Conservation (phyloP, 2,113 vertebrate species). For the Odontesthes bonariensis region DNA sequence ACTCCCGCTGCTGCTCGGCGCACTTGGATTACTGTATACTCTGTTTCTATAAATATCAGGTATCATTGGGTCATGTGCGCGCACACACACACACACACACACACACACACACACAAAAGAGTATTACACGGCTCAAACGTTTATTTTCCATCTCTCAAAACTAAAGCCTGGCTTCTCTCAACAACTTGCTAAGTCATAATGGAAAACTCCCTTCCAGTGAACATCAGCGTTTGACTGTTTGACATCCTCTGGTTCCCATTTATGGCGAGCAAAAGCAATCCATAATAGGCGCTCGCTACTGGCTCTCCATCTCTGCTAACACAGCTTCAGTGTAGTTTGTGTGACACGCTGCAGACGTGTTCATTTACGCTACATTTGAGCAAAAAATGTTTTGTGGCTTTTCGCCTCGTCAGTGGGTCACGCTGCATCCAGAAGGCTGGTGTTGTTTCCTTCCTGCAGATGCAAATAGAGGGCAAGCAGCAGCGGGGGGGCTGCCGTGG, state of each 20-base stretch:
- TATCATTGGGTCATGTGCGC: not conserved
- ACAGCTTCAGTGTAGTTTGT: slow-evolving; percentile 3
- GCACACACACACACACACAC: not conserved
- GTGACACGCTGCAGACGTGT: not conserved
- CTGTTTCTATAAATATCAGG: slow-evolving; percentile 22
- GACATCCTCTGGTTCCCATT: slow-evolving; percentile 50
- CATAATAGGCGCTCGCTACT: slow-evolving; percentile 6
- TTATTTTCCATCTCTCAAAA: slow-evolving; percentile 19
- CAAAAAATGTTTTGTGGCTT: not conserved
- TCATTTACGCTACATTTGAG: not conserved
- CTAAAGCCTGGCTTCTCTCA: slow-evolving; percentile 51
- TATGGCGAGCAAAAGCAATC: slow-evolving; percentile 41
- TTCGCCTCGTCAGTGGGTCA: not conserved
- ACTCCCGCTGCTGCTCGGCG: slow-evolving; percentile 9
- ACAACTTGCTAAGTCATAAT: slow-evolving; percentile 34
- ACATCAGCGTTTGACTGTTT: slow-evolving; percentile 48
- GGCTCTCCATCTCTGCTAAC: slow-evolving; percentile 25
- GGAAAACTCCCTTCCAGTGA: slow-evolving; percentile 34
- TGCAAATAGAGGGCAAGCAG: slow-evolving; percentile 40
- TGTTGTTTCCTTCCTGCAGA: slow-evolving; percentile 32
- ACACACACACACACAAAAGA: not conserved
- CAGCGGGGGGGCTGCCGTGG: slow-evolving; percentile 24
- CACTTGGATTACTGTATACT: slow-evolving; percentile 17
- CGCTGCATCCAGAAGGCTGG: not conserved
- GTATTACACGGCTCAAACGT: not conserved